Evolutionary conservation across 1,140 invertebrate genomes (phyloP).

Genomic region (Bombus huntii): DNA sequence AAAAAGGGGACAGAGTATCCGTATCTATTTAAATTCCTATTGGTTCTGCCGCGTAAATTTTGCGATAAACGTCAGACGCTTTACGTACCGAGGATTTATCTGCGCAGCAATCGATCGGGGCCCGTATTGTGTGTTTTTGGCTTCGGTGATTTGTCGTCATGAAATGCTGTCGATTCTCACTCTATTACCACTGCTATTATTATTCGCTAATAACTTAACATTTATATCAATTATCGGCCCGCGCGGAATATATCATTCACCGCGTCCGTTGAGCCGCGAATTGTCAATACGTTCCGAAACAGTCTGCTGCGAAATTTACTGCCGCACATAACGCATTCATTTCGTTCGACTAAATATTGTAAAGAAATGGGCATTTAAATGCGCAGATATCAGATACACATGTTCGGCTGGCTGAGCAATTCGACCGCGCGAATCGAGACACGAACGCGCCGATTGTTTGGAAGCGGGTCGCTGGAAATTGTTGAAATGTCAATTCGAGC

Average conservation of each 20-base stretch:
- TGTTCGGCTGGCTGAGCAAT: background rate
- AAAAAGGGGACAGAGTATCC: background rate
- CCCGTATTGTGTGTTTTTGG: background rate
- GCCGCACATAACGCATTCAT: slow-evolving; percentile 12
- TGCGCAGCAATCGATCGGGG: background rate
- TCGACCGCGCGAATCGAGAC: background rate
- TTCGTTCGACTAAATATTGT: slow-evolving; percentile 11
- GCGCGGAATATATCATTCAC: slow-evolving; percentile 26
- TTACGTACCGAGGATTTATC: slow-evolving; percentile 28
- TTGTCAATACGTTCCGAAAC: slow-evolving; percentile 5
- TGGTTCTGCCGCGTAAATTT: slow-evolving; percentile 16
- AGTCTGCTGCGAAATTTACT: slow-evolving; percentile 21
- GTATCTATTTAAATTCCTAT: slow-evolving; percentile 19
- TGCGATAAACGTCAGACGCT: slow-evolving; percentile 37
- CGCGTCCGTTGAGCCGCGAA: background rate
- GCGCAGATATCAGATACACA: background rate
- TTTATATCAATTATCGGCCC: slow-evolving; percentile 44
- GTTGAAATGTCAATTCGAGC: background rate
- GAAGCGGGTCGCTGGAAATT: background rate
- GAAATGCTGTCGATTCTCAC: background rate
- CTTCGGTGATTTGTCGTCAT: slow-evolving; percentile 25
- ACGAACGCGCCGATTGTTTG: background rate
- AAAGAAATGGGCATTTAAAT: slow-evolving; percentile 7
- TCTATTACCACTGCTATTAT: slow-evolving; percentile 27
- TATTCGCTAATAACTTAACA: slow-evolving; percentile 37